phyloP scores from a whole-genome alignment of 2,797 vertebrate species.

The Yasuhikotakia modesta region DNA sequence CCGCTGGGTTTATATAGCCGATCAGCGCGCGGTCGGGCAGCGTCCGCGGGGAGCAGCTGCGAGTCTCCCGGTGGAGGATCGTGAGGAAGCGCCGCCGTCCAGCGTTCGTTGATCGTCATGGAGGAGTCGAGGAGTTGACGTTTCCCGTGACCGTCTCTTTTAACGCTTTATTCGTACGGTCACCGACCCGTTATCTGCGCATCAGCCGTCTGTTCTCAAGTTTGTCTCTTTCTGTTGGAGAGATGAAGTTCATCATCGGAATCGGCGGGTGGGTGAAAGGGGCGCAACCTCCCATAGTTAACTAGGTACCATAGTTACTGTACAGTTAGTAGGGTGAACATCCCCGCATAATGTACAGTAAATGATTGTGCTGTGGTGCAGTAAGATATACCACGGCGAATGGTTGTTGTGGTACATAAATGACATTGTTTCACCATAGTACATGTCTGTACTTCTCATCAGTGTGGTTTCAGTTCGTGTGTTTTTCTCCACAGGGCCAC shows the following conservation, averaged over 20 bases:
- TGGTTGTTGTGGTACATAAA: no score
- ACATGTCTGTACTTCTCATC: no score
- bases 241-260: conserved; percentile 88
- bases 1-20: conserved; percentile 76
- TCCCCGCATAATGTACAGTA: no score
- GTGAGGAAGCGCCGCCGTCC: conserved; percentile 65
- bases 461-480: background rate
- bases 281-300: conserved; percentile 34
- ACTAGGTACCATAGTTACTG: no score
- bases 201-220: background rate
- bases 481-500: conserved; percentile 76
- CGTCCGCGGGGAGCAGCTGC: conserved; percentile 52
- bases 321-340: no score
- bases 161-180: conserved; percentile 77
- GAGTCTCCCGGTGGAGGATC: conserved; percentile 70
- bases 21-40: conserved; percentile 62
- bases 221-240: conserved; percentile 25
- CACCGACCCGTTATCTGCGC: conserved; percentile 47
- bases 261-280: conserved; percentile 83
- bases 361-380: no score
- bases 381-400: no score
- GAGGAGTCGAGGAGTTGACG: conserved; percentile 84
- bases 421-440: background rate
- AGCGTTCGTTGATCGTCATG: conserved; percentile 73
- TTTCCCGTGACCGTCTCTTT: conserved; percentile 78